Evolutionary conservation across 2,888 invertebrate genomes (phyloP).

Genomic region (Chrysodeixis includens): DNA sequence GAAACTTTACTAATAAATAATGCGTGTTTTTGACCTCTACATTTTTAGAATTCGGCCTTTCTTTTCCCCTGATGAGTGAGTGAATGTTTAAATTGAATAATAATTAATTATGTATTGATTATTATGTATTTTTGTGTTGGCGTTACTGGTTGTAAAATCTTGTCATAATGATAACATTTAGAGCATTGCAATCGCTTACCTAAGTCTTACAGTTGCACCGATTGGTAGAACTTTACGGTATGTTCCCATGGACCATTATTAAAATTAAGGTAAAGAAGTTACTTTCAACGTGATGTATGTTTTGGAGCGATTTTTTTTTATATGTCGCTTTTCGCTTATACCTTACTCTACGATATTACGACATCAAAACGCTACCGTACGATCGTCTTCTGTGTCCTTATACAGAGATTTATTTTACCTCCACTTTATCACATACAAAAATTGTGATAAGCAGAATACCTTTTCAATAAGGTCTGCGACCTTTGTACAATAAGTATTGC

Average conservation of each 20-base stretch:
- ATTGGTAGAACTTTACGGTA: not conserved
- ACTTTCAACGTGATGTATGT: not conserved
- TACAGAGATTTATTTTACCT: constrained; percentile 65
- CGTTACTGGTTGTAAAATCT: not conserved
- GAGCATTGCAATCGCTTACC: not conserved
- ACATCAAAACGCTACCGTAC: constrained; percentile 64
- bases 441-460: constrained; percentile 40
- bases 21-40: constrained; percentile 3
- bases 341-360: constrained; percentile 41
- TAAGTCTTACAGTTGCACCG: not conserved
- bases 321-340: constrained; percentile 14
- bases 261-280: not conserved
- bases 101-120: too few relatives aligned
- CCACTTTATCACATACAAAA: constrained; percentile 55
- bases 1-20: not conserved
- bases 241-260: not conserved
- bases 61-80: not conserved
- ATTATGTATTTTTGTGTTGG: too few relatives aligned
- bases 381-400: constrained; percentile 64
- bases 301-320: not conserved
- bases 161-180: not conserved
- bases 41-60: not conserved
- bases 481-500: constrained; percentile 5
- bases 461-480: constrained; percentile 6
- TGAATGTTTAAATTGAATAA: too few relatives aligned